phyloP scores from a whole-genome alignment of 2,797 vertebrate genomes.

The Catamblyrhynchus diadema region DNA sequence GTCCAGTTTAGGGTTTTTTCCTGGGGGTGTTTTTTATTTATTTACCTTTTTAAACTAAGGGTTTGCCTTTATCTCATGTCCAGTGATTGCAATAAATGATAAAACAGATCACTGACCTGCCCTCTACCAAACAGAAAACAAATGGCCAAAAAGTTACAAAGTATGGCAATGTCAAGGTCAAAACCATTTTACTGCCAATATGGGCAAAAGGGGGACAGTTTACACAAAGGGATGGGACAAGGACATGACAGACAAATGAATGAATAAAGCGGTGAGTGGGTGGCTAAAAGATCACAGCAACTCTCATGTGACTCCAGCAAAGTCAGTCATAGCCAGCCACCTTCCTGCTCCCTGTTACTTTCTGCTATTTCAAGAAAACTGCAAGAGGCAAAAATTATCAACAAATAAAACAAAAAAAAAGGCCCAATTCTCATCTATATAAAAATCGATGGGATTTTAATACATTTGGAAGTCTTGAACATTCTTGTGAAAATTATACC shows the following conservation, averaged over 20 bases:
- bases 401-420: not conserved
- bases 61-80: not conserved
- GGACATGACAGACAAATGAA: not conserved
- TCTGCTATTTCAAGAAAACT: not conserved
- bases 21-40: not conserved
- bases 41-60: not conserved
- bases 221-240: not conserved
- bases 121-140: not conserved
- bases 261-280: not conserved
- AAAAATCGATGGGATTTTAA: not conserved
- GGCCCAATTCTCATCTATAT: not conserved
- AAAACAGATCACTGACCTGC: not conserved
- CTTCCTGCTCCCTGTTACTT: not conserved
- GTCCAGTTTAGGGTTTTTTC: not conserved
- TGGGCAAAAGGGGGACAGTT: accelerated
- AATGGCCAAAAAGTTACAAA: not conserved
- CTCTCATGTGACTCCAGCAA: not conserved
- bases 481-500: not conserved
- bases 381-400: not conserved
- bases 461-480: not conserved
- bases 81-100: not conserved
- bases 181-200: not conserved
- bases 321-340: not conserved
- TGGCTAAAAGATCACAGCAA: not conserved
- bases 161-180: not conserved